These are phyloP conservation scores for Delichon dasypus DNA, from an alignment of 2,797 vertebrate genomes.

Conservation along the genomic window DNA sequence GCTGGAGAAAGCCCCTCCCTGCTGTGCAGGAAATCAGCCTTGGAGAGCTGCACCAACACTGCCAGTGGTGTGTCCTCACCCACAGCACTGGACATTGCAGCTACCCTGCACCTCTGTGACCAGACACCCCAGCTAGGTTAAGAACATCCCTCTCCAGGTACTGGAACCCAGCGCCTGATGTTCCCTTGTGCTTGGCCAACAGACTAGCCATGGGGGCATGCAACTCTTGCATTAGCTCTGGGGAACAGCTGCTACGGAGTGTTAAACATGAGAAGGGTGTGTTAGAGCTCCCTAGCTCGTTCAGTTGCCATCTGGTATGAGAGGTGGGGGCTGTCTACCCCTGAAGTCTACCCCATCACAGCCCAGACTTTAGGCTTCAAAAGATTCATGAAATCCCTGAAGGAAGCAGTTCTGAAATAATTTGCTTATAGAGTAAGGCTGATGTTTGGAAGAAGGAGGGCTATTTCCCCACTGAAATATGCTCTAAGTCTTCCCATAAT, in stretches of 20 bases:
- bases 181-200: not conserved
- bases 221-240: not conserved
- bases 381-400: not conserved
- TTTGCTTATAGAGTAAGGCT: not conserved
- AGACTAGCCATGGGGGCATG: rapidly evolving
- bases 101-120: not conserved
- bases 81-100: not conserved
- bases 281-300: not conserved
- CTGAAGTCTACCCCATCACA: not conserved
- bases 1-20: not conserved
- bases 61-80: rapidly evolving
- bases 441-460: not conserved
- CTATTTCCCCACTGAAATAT: not conserved
- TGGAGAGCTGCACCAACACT: not conserved
- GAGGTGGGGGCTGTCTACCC: not conserved
- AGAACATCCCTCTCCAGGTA: not conserved
- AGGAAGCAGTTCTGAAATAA: not conserved
- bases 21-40: not conserved
- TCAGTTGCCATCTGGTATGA: not conserved
- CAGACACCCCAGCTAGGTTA: not conserved
- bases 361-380: not conserved
- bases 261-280: not conserved
- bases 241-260: not conserved
- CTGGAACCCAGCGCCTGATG: not conserved
- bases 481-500: not conserved